Base-by-base conservation (phyloP, 2,888 invertebrate species). In the Andrena bicolor region DNA sequence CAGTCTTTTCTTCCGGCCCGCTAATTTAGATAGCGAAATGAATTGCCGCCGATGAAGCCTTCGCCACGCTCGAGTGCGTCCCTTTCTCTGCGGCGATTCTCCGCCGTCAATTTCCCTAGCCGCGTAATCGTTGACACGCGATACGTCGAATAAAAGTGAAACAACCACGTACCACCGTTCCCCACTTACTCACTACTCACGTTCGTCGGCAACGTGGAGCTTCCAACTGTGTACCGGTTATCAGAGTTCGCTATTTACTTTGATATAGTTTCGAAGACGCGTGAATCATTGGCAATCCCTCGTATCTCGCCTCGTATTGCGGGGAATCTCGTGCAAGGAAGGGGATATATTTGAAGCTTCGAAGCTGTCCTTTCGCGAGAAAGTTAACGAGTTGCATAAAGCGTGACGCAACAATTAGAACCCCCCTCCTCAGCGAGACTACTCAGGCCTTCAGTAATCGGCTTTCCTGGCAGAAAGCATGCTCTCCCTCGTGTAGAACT, bases 1-100 rank as follows among this genome's bases (percentile, higher is more conserved):
- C 58, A 61, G 49, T 58, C 68, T 68, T 41, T 75, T 72, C 68
- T 82, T 81, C 81, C 75, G 75, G 80, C 71, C 71, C 56, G 68
- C 10, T 58, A 76, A 75, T 71, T 75, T 68, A 82, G 80, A 76
- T 75, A 82, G 71, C 6, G 81, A 80, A 75, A 75, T 41, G 68
- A 71, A 75, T 82, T 80, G 66, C 32, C 58, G 69, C 56, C 63
- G 66, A 80, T 58, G 56, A 61, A 51, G 58, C 49, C 56, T 68
- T 56, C 51, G 7, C 4, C 6, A 13, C 2, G 30, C 16, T 51
- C 10, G 30, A 51, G 10, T 26, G 49, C 23, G 4, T 69, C n/a
- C 35, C n/a, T 60, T 23, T 26, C 20, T 49, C 30, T 16, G 26
- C 32, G 60, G 10, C 23, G 20, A 13, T 49, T 51, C 26, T 10